Base-by-base conservation (phyloP, 2,113 vertebrate genomes). In the rabbit (Oryctolagus cuniculus) region DNA sequence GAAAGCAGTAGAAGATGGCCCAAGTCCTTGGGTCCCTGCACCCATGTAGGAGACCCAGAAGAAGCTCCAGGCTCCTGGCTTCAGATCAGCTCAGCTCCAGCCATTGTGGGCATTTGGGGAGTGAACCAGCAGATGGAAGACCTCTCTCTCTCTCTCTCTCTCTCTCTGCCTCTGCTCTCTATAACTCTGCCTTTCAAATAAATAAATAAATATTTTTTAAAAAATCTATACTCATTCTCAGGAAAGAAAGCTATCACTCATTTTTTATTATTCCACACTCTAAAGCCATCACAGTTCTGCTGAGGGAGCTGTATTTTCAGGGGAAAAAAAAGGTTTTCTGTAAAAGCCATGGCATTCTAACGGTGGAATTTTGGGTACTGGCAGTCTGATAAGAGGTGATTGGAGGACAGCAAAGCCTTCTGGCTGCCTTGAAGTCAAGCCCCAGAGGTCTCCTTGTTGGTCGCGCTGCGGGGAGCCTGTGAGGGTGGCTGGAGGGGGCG, bases 301-400 rank as follows among this genome's bases (percentile, higher is more conserved):
- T 27, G 36, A 89, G 36, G 58, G 67, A 80, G 55, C 10, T 67
- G 81, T 75, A 69, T 86, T 93, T 90, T 86, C 67, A 21, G 27
- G 67, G 81, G 27, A 85, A 95, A 90, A 10, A 10, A 81, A 69
- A 44, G 44, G 36, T 74, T 90, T 90, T 86, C 69, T 51, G 4
- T 74, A 74, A 44, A 84, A 53, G 85, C 27, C 21, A 13, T 74
- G 53, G 66, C 2, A 0, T 79, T 44, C 61, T 17, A 9, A 61
- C 6, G 19, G n/a, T 58, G 75, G 81, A 77, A 66, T 87, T 67
- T 73, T 1, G 10, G 53, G 55, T 31, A 34, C 3, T 13, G 4
- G 55, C 11, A 8, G 44, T 61, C 75, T 81, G 12, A 27, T 1
- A 55, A 73, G 24, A 53, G 19, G 34, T 27, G 29, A 53, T 31